Base-by-base conservation (phyloP, 2,888 invertebrate species). In the Myathropa florea region DNA sequence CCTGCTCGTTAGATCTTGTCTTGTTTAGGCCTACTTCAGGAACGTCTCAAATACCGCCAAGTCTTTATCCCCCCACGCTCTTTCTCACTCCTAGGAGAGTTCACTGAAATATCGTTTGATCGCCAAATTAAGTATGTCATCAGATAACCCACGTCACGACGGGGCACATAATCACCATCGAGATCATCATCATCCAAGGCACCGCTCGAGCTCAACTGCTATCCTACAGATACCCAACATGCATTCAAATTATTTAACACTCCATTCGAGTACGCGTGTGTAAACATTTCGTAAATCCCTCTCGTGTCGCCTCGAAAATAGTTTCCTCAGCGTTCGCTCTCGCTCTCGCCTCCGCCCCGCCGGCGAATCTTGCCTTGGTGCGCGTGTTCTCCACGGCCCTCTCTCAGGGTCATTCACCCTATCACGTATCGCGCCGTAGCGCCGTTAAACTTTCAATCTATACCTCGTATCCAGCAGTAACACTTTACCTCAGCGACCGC, bases 391-490 rank as follows among this genome's bases (percentile, higher is more conserved):
- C 59, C 30, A 28, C 57, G 14, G 30, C 63, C 63, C 57, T 53
- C 57, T 46, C 60, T 46, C 10, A 28, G 61, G 80, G 73, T 81
- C 80, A 30, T 81, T 81, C 68, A 81, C 73, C 80, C 21, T 46
- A 14, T 53, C 80, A 28, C 55, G 55, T 65, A 65, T 59, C 72
- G 61, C 14, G 55, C 68, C 61, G 63, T 73, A 75, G 80, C 80
- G 73, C 80, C 75, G 67, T 63, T 72, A 72, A 71, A 73, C 67
- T 68, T 81, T 73, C 80, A 81, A 75, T 81, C 46, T 39, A 80
- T 23, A 55, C 55, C 23, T 24, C 57, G 7, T 63, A 77, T 70
- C 55, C 61, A 70, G 59, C 70, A 63, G 61, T 72, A 71, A 67
- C 73, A 81, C 80, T 75, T 81, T 73, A 81, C 75, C 59, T 55